A percentile compares a stretch with the other conserved stretches of the same genome.
Evolutionary conservation across 2,888 invertebrate species (phyloP).

Genomic region (Dicranocentrus wangi): DNA sequence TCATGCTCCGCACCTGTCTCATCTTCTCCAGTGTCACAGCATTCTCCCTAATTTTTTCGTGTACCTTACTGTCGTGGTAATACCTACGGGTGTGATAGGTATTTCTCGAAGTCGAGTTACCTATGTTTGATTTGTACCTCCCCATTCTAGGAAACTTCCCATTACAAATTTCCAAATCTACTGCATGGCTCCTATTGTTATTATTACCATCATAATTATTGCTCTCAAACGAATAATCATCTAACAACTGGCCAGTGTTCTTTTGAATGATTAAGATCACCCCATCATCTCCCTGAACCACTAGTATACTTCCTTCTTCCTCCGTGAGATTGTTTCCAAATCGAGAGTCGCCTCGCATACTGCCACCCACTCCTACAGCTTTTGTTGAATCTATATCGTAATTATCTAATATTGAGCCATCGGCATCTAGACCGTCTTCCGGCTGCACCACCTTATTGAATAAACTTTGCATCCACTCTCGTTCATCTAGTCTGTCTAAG

Average conservation of each 20-base stretch:
- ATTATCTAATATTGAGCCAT: neutral
- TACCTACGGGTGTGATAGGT: too few relatives aligned
- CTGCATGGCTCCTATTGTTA: neutral
- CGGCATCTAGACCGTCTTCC: too few relatives aligned
- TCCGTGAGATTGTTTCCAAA: neutral
- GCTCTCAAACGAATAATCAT: slow-evolving; percentile 13
- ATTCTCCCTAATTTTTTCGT: too few relatives aligned
- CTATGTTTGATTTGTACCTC: too few relatives aligned
- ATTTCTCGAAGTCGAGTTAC: too few relatives aligned
- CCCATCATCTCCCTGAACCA: slow-evolving; percentile 48
- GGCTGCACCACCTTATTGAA: slow-evolving; percentile 47
- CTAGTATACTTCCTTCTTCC: slow-evolving; percentile 41
- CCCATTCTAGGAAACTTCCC: too few relatives aligned
- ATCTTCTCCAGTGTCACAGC: too few relatives aligned
- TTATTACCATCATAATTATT: slow-evolving; percentile 13
- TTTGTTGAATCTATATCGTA: slow-evolving; percentile 50
- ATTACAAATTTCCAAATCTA: neutral
- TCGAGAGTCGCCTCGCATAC: too few relatives aligned
- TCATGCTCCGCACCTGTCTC: too few relatives aligned
- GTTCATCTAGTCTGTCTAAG: slow-evolving; percentile 38
- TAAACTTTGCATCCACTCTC: slow-evolving; percentile 57
- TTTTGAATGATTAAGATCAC: slow-evolving; percentile 52
- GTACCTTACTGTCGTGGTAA: too few relatives aligned
- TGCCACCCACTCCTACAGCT: too few relatives aligned
- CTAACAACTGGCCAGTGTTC: slow-evolving; percentile 34